Base-by-base conservation (phyloP, 92 coral and sea anemone genomes). In the Chrysogorgia sp. region DNA sequence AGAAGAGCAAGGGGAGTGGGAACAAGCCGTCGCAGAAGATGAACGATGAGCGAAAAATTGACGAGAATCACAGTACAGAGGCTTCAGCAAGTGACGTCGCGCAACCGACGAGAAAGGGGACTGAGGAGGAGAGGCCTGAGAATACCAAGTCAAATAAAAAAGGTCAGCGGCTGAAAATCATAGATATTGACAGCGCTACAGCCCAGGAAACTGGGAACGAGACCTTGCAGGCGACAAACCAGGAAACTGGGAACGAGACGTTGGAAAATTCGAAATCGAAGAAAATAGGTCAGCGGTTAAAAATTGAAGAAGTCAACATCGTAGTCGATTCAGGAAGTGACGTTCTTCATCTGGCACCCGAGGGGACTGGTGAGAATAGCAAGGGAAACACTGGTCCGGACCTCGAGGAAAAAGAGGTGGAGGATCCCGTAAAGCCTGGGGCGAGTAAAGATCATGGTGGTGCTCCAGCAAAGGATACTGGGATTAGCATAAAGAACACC, bases 121-220 rank as follows among this genome's bases (percentile, higher is more conserved):
- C 2, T 2, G n/a, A 47, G 10, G 53, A 67, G 47, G 65, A 35
- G 30, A 34, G 12, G 2, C 58, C 68, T 1, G 56, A 24, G 24
- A 34, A 57, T 10, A 23, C 68, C 19, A 40, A 31, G 68, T 59
- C 82, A 31, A 82, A 85, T 79, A 77, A 86, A 35, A 91, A 91
- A 76, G 97, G 98, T 29, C 92, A 87, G 85, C 88, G 98, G 64
- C 63, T 94, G 63, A 83, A 89, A 35, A 94, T 94, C 62, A 84
- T 87, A 15, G 98, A 94, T 40, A 86, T 94, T 34, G 97, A 91
- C 0, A 63, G 85, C 33, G 90, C 86, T 10, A 47, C 55, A 30
- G 22, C 58, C 28, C 15, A 8, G 15, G 49, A 14, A 32, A 12
- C 17, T 4, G 37, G 21, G 1, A 0, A 28, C n/a, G 25, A 15